These are phyloP conservation scores for Palaemon carinicauda DNA, from an alignment of 1,140 invertebrate genomes.

Conservation along the genomic window DNA sequence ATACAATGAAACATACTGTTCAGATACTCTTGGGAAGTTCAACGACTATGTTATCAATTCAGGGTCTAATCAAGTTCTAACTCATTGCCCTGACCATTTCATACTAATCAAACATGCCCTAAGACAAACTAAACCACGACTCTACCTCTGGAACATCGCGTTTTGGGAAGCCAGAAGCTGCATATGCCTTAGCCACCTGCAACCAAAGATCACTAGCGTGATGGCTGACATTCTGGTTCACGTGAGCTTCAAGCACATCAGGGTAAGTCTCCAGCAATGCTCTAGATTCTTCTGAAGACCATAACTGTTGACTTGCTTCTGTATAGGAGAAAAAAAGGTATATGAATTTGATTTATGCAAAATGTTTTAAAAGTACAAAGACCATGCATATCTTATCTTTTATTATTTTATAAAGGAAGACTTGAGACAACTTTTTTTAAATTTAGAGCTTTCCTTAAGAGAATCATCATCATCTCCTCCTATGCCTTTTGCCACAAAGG, in stretches of 20 bases:
- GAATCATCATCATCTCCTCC: no score
- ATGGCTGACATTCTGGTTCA: conserved; percentile 12
- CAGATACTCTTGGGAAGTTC: no score
- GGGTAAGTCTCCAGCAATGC: conserved; percentile 38
- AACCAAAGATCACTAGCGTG: conserved; percentile 47
- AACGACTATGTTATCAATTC: no score
- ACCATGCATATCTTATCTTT: background rate
- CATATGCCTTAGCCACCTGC: conserved; percentile 47
- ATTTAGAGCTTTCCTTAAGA: no score
- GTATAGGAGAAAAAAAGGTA: background rate
- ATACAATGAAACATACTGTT: no score
- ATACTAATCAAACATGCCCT: no score
- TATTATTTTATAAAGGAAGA: background rate
- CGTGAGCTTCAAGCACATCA: conserved; percentile 34
- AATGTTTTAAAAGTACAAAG: no score
- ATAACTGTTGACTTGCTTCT: conserved; percentile 50
- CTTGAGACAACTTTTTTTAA: no score
- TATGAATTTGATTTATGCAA: no score
- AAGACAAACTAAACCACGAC: background rate
- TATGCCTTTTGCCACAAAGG: no score
- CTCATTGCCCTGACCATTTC: no score
- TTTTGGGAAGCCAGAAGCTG: conserved; percentile 35
- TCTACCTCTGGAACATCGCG: conserved; percentile 47
- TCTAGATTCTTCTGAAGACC: conserved; percentile 34
- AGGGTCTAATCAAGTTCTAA: no score